Conservation (phyloP, 2,888 invertebrate genomes). For the Euspilapteryx auroguttella region DNA sequence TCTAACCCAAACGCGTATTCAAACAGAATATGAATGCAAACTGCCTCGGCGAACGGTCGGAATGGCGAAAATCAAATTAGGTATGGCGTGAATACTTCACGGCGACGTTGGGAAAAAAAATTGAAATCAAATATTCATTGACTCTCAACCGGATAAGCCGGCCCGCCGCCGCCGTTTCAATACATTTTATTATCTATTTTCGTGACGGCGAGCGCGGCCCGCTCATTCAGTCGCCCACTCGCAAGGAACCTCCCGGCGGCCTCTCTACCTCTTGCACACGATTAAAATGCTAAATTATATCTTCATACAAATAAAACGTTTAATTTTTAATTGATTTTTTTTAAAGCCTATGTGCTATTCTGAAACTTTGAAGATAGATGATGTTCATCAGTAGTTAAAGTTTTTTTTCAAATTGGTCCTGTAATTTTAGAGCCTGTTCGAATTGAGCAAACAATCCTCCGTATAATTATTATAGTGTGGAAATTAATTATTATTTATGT, state of each 20-base stretch:
- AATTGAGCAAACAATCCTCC: too few species aligned
- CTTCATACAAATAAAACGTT: too few species aligned
- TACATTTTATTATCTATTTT: constrained; percentile 60
- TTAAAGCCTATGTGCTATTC: too few species aligned
- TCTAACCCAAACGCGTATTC: constrained; percentile 57
- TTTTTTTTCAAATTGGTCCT: too few species aligned
- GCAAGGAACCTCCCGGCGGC: constrained; percentile 22
- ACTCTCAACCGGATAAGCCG: constrained; percentile 60
- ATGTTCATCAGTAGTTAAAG: too few species aligned
- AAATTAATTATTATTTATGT: too few species aligned
- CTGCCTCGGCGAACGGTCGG: constrained; percentile 51
- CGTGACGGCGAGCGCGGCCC: constrained; percentile 17
- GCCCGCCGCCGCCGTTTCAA: constrained; percentile 55
- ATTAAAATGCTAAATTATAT: too few species aligned
- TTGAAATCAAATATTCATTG: constrained; percentile 63
- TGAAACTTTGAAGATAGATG: too few species aligned
- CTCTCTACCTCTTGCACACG: too few species aligned
- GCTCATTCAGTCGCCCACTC: constrained; percentile 11
- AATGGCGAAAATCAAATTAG: constrained; percentile 62
- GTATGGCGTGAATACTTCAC: constrained; percentile 61
- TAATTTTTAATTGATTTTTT: too few species aligned
- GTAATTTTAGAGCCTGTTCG: too few species aligned
- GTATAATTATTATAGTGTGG: too few species aligned
- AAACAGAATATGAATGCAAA: constrained; percentile 61
- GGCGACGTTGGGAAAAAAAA: constrained; percentile 55